Evolutionary conservation across 1,140 invertebrate species (phyloP).

Genomic region (Caenorhabditis briggsae): DNA sequence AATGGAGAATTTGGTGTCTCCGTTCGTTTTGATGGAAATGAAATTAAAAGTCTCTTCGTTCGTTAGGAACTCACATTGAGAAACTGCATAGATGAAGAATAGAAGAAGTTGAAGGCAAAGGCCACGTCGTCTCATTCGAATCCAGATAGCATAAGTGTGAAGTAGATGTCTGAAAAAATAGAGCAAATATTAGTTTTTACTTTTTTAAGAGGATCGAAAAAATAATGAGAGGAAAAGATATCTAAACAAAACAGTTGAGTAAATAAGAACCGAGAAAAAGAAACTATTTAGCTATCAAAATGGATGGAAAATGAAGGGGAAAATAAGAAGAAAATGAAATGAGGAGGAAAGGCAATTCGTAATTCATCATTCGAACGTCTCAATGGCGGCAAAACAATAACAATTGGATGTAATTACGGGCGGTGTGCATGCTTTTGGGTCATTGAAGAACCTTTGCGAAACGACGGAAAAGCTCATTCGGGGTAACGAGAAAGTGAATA

Average conservation of each 20-base stretch:
- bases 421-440: conserved; percentile 31
- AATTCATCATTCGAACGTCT: conserved; percentile 49
- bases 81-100: conserved; percentile 29
- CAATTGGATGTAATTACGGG: conserved; percentile 51
- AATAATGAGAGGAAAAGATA: neutral
- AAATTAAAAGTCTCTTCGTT: conserved; percentile 17
- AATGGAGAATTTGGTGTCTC: neutral
- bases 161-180: neutral
- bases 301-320: neutral
- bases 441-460: neutral
- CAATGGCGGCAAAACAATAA: conserved; percentile 54
- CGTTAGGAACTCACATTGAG: conserved; percentile 23
- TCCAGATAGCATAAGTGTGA: conserved; percentile 31
- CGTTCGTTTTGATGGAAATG: conserved; percentile 30
- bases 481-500: neutral
- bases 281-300: conserved; percentile 22
- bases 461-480: conserved; percentile 26
- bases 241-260: conserved; percentile 43
- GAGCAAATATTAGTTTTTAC: conserved; percentile 29
- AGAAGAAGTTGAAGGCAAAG: conserved; percentile 39
- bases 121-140: conserved; percentile 54
- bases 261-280: neutral
- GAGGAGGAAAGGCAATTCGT: conserved; percentile 10
- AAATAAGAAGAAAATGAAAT: neutral
- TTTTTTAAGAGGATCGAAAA: neutral